Percentiles rank a stretch among this genome's conserved stretches.
Conservation (phyloP, 2,113 vertebrate species). For the Macaca fascicularis region DNA sequence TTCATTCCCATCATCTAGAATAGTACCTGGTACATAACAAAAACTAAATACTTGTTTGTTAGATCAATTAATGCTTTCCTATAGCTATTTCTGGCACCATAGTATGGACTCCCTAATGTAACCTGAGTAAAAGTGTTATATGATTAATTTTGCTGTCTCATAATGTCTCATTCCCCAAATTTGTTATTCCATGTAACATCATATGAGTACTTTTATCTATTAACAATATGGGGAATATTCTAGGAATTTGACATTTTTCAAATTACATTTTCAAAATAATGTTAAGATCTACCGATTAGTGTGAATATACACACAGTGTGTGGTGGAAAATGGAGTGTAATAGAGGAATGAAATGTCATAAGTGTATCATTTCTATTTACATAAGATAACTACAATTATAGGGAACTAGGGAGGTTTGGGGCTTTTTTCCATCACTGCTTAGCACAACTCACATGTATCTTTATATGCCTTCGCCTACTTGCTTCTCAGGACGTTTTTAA, state of each 20-base stretch:
- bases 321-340: neutral
- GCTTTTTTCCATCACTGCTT: neutral
- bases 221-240: neutral
- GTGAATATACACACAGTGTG: neutral
- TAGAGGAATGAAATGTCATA: neutral
- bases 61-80: neutral
- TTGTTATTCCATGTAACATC: neutral
- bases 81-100: neutral
- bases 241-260: neutral
- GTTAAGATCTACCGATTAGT: neutral
- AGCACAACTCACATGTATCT: neutral
- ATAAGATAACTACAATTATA: neutral
- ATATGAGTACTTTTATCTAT: neutral
- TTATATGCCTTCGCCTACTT: neutral
- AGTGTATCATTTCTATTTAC: neutral
- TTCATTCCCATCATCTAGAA: neutral
- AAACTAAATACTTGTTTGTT: neutral
- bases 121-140: neutral
- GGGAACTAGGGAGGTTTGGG: neutral
- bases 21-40: neutral
- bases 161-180: neutral
- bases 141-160: neutral
- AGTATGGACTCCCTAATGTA: neutral
- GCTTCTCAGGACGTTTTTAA: neutral
- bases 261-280: neutral